Conservation (phyloP, 2,888 invertebrate species). For the Ceratothoa steindachneri region DNA sequence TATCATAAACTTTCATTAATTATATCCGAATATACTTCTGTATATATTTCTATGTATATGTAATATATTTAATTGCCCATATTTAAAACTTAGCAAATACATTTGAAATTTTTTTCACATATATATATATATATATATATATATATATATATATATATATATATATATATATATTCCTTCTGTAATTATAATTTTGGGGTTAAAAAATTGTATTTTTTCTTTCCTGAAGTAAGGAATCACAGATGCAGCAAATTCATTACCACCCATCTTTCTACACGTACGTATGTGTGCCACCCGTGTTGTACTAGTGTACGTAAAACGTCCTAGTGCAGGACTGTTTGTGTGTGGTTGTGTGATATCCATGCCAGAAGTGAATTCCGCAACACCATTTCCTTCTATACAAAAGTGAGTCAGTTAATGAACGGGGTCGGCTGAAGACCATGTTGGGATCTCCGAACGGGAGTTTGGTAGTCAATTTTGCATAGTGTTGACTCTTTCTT, state of each 20-base stretch:
- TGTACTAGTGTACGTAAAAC: too few relatives aligned
- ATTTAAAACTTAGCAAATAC: background rate
- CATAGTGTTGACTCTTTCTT: background rate
- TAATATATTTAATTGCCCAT: background rate
- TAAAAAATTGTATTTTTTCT: too few relatives aligned
- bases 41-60: background rate
- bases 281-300: too few relatives aligned
- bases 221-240: too few relatives aligned
- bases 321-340: too few relatives aligned
- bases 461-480: background rate
- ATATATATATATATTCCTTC: too few relatives aligned
- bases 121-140: background rate
- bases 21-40: background rate
- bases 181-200: too few relatives aligned
- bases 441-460: background rate
- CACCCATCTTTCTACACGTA: too few relatives aligned
- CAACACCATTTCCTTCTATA: background rate
- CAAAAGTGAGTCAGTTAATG: background rate
- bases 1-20: background rate
- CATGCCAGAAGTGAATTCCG: too few relatives aligned
- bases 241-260: too few relatives aligned
- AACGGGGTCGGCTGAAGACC: background rate
- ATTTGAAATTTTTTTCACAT: background rate
- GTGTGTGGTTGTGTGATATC: too few relatives aligned
- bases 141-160: background rate